Evolutionary conservation across 2,113 vertebrate genomes (phyloP).

Genomic region (Capreolus pygargus): DNA sequence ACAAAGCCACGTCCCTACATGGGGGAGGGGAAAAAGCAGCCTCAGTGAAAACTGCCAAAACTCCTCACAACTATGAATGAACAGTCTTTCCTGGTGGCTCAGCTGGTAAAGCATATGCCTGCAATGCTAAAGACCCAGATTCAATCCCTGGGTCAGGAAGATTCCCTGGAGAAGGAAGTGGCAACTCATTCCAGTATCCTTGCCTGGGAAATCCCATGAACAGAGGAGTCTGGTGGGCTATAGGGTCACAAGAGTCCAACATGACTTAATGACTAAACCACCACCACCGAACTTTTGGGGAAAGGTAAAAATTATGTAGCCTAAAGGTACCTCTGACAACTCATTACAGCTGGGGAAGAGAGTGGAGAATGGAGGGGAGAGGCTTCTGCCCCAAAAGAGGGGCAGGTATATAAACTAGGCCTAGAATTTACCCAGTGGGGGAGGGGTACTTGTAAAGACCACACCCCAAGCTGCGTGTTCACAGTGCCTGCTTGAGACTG

Average conservation of each 20-base stretch:
- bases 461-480: not conserved
- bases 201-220: not conserved
- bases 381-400: rapidly evolving
- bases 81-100: not conserved
- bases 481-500: not conserved
- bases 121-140: no score
- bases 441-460: not conserved
- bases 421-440: not conserved
- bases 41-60: not conserved
- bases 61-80: not conserved
- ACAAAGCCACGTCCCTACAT: not conserved
- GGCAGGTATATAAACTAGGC: not conserved
- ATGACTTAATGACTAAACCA: not conserved
- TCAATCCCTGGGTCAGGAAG: not conserved
- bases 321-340: not conserved
- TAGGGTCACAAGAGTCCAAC: not conserved
- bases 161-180: not conserved
- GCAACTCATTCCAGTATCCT: not conserved
- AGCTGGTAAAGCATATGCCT: no score
- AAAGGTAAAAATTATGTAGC: not conserved
- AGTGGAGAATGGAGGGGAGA: rapidly evolving
- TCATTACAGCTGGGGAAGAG: not conserved
- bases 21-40: not conserved
- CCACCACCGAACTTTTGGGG: not conserved
- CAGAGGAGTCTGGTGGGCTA: not conserved